Percentiles rank a stretch among this genome's conserved stretches.
Conservation (phyloP, 2,797 vertebrate species). For the Ispidina picta region DNA sequence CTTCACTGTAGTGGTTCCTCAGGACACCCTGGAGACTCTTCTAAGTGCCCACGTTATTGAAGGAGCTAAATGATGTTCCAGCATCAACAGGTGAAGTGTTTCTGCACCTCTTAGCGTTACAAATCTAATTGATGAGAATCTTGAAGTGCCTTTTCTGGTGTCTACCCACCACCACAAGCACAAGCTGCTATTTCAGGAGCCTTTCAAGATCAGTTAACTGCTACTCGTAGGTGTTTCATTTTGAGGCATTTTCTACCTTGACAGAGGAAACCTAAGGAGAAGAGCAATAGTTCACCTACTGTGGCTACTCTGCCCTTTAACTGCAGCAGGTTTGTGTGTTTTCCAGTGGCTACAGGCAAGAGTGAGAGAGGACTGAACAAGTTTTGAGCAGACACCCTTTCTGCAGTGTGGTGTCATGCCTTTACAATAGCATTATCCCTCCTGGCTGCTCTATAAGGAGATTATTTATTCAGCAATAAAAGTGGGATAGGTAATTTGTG, state of each 20-base stretch:
- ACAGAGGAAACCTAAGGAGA: neutral
- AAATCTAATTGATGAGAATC: neutral
- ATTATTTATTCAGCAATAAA: neutral
- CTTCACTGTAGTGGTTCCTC: neutral
- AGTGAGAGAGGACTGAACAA: neutral
- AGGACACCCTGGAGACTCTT: conserved; percentile 3
- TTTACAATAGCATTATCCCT: neutral
- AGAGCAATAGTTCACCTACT: neutral
- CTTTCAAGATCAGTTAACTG: neutral
- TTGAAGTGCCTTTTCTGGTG: neutral
- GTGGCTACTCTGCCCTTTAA: neutral
- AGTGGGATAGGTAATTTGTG: neutral
- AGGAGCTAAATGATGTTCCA: neutral
- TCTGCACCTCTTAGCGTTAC: neutral
- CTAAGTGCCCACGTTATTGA: neutral
- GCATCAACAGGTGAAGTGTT: neutral
- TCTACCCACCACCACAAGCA: neutral
- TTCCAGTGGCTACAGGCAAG: neutral
- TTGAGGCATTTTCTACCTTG: neutral
- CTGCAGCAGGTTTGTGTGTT: neutral
- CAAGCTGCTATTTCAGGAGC: neutral
- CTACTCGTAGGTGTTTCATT: neutral
- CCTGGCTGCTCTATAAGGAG: neutral
- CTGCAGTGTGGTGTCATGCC: neutral
- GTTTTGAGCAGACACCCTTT: neutral